These are phyloP conservation scores for Poecilia wingei DNA, from an alignment of 2,797 vertebrate genomes.

Conservation along the genomic window DNA sequence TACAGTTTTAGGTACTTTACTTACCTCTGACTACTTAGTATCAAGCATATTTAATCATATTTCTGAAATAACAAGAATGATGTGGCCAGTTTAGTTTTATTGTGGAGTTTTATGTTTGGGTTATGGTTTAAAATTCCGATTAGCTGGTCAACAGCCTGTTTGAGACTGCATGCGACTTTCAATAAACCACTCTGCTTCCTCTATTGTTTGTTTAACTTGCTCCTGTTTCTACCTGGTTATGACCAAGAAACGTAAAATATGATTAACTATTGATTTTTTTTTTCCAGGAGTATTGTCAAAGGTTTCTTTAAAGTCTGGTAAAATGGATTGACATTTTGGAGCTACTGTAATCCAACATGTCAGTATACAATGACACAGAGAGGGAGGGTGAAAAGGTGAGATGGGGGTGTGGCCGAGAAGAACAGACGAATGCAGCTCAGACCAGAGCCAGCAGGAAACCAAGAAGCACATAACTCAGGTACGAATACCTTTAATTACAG, in stretches of 20 bases:
- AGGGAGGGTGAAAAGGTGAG: slow-evolving; percentile 37
- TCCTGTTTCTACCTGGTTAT: not conserved
- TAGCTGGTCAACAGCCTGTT: not conserved
- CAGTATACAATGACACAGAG: slow-evolving; percentile 21
- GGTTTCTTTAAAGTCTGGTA: not conserved
- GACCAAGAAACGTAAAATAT: not conserved
- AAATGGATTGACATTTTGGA: not conserved
- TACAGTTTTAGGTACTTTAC: not conserved
- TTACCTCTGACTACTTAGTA: not conserved
- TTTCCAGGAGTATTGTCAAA: not conserved
- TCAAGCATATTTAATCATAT: not conserved
- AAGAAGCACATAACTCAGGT: slow-evolving; percentile 56
- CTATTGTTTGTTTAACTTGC: not conserved
- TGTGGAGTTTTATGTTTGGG: not conserved
- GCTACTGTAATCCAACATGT: not conserved
- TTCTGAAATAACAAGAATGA: not conserved
- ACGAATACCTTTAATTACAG: slow-evolving; percentile 15
- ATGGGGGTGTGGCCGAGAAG: slow-evolving; percentile 42
- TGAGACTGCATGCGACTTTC: not conserved
- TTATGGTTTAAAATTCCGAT: not conserved
- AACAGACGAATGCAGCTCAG: slow-evolving; percentile 36
- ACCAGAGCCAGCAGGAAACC: slow-evolving; percentile 32
- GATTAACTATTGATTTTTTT: not conserved
- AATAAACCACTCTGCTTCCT: not conserved
- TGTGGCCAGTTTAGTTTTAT: not conserved